Evolutionary conservation across 2,113 vertebrate species (phyloP), one percentile per base, ranked within the genome.

Genomic region (Piprites chloris): DNA sequence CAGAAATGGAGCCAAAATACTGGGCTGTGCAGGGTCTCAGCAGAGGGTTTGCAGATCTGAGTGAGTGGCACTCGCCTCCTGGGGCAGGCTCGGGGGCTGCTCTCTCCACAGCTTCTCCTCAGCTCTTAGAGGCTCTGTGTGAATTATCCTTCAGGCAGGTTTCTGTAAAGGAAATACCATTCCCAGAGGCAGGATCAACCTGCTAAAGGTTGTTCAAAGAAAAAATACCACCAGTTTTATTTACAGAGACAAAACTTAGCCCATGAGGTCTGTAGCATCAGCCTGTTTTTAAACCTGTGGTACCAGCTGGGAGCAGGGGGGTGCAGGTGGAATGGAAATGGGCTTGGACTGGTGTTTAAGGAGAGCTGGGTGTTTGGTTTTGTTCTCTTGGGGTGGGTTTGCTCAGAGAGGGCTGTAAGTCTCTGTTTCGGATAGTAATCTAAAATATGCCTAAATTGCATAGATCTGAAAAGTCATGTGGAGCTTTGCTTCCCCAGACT

Each of bases 141-240:
- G 63, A 92, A 55, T 94, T 92, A 90, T 59, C 50, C 20, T 84
- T 87, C 80, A 67, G 55, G 53, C 27, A 20, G 41, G 17, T 52
- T 87, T 83, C 68, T 81, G 55, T 47, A 77, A 84, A 55, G 72
- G 65, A 84, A 89, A 49, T 91, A 27, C 0, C 32, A 16, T 94
- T 85, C 85, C 74, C 6, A 5, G 58, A 76, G 71, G 79, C 30
- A 92, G 63, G 71, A 93, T 83, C 49, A 83, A 74, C 50, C 75
- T 85, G 68, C 63, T 83, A 58, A 90, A 76, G 32, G 50, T 88
- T 86, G 71, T 83, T 87, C 55, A 76, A 81, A 83, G 46, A 1
- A 73, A 87, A 89, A 89, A 44, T 41, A 67, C 39, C n/a, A 8
- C 30, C 2, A 14, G 30, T 50, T 85, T 87, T 82, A 79, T 87